phyloP scores from a whole-genome alignment of 2,888 invertebrate genomes.

The Stenodera caucasica region DNA sequence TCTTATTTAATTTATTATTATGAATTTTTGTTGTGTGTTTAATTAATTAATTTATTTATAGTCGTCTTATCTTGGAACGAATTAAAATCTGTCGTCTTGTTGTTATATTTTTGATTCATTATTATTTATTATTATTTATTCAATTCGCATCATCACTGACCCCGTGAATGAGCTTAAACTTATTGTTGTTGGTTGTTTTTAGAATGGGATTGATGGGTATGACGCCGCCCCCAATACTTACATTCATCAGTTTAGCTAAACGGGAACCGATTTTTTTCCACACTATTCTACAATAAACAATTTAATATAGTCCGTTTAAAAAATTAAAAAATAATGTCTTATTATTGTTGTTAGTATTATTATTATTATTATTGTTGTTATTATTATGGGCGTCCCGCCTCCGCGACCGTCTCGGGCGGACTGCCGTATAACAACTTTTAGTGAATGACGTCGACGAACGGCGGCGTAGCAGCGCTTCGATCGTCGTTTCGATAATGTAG shows the following conservation, averaged over 20 bases:
- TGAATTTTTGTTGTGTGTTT: too few relatives aligned
- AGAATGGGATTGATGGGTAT: slow-evolving; percentile 14
- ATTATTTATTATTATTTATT: background rate
- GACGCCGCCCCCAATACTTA: slow-evolving; percentile 33
- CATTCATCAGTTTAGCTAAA: slow-evolving; percentile 44
- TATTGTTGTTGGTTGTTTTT: slow-evolving; percentile 9
- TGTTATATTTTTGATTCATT: slow-evolving; percentile 9
- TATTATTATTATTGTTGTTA: background rate
- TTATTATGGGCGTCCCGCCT: slow-evolving; percentile 22
- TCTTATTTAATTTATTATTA: too few relatives aligned
- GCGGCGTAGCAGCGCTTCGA: slow-evolving; percentile 5
- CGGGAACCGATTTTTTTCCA: slow-evolving; percentile 29
- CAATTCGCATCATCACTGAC: background rate
- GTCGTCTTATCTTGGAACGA: too few relatives aligned
- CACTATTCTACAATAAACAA: background rate
- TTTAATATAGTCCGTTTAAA: too few relatives aligned
- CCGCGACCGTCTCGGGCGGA: slow-evolving; percentile 25
- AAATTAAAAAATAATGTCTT: too few relatives aligned
- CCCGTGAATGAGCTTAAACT: background rate
- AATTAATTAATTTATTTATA: too few relatives aligned
- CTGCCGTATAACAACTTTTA: slow-evolving; percentile 27
- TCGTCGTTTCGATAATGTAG: background rate
- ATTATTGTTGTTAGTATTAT: background rate
- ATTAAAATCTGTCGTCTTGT: too few relatives aligned
- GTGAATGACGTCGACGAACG: slow-evolving; percentile 30